Evolutionary conservation across 35 echinoderm and acorn worm species (phyloP), one percentile per base, ranked within the genome.

Genomic region (Holothuria glaberrima): DNA sequence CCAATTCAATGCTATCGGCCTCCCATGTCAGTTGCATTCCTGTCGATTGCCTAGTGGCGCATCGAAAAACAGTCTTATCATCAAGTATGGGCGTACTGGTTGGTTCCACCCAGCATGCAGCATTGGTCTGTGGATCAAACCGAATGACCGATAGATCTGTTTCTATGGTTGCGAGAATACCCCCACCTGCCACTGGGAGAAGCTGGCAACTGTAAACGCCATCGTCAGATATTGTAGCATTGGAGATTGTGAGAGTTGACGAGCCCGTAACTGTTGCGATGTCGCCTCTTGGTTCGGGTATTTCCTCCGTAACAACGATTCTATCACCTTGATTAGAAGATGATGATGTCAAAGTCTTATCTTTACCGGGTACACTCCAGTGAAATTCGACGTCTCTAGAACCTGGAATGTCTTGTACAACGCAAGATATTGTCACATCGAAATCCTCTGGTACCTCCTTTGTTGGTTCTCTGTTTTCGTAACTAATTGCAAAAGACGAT

Each of bases 81-180:
- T 54, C 80, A 58, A 58, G 20, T 13, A 18, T 27, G 0, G 30
- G 46, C 29, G 31, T 84, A 35, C 33, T 59, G 16, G 80, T 58
- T 13, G 80, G 80, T 22, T 59, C 57, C 0, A 84, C 59, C 80
- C 80, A 84, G 30, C 80, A 84, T 21, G 80, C 80, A 31, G 54
- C n/a, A 62, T 84, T 52, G 30, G 80, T 84, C 10, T 31, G 52
- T 20, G 48, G 54, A 57, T 84, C 80, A 29, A 61, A 84, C 31
- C 18, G 30, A 36, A 84, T 64, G 4, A 84, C 80, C 0, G 52
- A 64, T 5, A 84, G 32, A 17, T 19, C 30, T 17, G 80, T 84
- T 26, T 60, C 80, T 3, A 29, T 25, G 20, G 26, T 61, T 17
- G 54, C 80, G 1, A 84, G 21, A 12, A 30, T 32, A 5, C 3